Conservation (phyloP, 2,113 vertebrate genomes). For the Bucco capensis region DNA sequence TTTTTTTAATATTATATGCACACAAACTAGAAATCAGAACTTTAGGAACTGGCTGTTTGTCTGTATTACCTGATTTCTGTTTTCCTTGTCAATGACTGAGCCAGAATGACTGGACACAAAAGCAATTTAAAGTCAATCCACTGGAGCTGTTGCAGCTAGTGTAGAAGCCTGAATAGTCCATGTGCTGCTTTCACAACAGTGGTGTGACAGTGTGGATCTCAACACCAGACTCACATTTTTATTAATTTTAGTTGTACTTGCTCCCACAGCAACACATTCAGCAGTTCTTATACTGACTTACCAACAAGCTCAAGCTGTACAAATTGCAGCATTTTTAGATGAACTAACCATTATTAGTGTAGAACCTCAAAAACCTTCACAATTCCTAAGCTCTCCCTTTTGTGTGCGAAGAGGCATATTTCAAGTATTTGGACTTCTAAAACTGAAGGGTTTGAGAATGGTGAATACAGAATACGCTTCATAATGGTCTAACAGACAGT, state of each 20-base stretch:
- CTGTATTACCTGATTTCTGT: neutral
- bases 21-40: neutral
- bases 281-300: neutral
- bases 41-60: neutral
- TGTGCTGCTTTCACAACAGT: neutral
- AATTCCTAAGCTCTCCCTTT: neutral
- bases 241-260: neutral
- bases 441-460: neutral
- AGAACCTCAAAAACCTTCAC: neutral
- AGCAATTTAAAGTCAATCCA: neutral
- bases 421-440: neutral
- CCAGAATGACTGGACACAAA: neutral
- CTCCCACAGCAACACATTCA: neutral
- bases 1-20: neutral
- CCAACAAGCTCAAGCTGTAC: neutral
- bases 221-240: neutral
- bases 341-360: neutral
- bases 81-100: neutral
- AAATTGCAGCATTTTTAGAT: neutral
- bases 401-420: neutral
- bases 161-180: neutral
- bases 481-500: neutral
- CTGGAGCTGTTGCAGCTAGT: rapidly evolving
- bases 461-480: neutral
- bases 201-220: neutral